Conservation (phyloP, 1,140 invertebrate species). For the Drosophila ogumai region DNA sequence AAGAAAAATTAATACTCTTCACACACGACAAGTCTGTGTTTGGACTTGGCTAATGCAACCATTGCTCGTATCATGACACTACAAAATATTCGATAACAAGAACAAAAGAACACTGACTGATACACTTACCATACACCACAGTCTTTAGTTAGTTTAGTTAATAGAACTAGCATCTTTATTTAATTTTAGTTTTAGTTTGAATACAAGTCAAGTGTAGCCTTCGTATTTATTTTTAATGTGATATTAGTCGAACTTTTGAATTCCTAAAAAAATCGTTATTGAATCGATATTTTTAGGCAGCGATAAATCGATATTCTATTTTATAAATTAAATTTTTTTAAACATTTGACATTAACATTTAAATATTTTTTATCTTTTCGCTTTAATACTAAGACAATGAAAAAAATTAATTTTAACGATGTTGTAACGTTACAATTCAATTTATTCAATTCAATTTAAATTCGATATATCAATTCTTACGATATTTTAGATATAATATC, state of each 20-base stretch:
- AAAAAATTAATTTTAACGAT: no score
- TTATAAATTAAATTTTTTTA: not conserved
- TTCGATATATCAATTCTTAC: no score
- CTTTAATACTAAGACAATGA: no score
- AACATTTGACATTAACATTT: no score
- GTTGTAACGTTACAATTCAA: no score
- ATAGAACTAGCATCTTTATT: not conserved
- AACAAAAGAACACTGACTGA: conserved; percentile 8
- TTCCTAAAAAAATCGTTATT: no score
- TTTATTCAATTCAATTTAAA: no score
- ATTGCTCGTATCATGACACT: conserved; percentile 48
- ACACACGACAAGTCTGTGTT: conserved; percentile 1
- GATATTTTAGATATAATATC: no score
- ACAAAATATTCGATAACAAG: conserved; percentile 15
- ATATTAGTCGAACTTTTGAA: no score
- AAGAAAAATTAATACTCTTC: conserved; percentile 17
- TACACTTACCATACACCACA: conserved; percentile 20
- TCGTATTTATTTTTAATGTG: not conserved
- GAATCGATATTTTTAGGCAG: not conserved
- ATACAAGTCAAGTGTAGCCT: not conserved
- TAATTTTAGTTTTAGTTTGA: conserved; percentile 9
- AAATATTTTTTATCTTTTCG: no score
- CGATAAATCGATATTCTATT: not conserved
- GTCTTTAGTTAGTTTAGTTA: conserved; percentile 12
- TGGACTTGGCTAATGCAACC: conserved; percentile 28